Evolutionary conservation across 1,140 invertebrate genomes (phyloP).

Genomic region (Lepidotrigona ventralis): DNA sequence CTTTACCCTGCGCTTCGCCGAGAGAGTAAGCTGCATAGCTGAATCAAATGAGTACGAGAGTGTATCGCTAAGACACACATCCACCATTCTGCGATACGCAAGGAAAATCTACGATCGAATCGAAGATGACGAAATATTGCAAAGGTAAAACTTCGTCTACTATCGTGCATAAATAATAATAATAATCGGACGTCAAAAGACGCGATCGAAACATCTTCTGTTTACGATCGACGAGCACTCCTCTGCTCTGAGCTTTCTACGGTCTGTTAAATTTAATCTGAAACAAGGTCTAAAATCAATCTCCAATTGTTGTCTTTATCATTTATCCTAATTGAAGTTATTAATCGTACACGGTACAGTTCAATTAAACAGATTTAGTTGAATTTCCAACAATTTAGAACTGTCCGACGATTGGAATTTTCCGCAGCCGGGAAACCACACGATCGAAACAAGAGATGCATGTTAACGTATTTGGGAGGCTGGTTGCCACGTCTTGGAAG

Average conservation of each 20-base stretch:
- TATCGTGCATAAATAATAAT: background rate
- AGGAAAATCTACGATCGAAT: conserved; percentile 35
- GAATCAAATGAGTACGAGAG: conserved; percentile 75
- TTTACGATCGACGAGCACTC: no score
- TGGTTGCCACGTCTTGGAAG: background rate
- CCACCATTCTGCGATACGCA: background rate
- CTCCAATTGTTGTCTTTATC: no score
- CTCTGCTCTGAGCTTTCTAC: no score
- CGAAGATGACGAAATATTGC: background rate
- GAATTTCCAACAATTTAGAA: no score
- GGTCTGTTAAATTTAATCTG: no score
- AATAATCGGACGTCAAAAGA: no score
- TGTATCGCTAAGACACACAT: conserved; percentile 65
- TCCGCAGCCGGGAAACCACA: background rate
- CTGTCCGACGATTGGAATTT: background rate
- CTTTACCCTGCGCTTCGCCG: conserved; percentile 68
- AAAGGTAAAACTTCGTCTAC: background rate
- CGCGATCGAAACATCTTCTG: no score
- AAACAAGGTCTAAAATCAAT: no score
- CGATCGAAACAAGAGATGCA: background rate
- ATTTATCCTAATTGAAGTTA: no score
- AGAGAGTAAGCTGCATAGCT: conserved; percentile 70
- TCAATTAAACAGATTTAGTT: no score
- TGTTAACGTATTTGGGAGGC: background rate
- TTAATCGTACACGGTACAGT: background rate